These are phyloP conservation scores for Aegithalos caudatus DNA, from an alignment of 2,113 vertebrate species.

Conservation along the genomic window DNA sequence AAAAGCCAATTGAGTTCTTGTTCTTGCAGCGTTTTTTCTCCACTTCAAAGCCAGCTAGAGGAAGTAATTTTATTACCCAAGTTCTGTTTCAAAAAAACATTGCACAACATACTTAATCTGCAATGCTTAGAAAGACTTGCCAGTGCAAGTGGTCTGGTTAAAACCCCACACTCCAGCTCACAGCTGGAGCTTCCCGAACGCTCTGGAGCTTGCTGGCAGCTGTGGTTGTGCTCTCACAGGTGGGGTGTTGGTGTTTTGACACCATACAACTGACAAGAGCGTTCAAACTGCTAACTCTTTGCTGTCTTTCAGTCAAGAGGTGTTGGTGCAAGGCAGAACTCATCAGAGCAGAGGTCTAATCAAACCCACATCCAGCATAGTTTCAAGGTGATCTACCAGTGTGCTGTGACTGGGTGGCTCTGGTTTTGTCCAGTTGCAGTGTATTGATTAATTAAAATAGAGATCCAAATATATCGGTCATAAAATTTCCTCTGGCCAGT, in stretches of 20 bases:
- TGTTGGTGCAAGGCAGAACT: not conserved
- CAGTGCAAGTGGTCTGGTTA: not conserved
- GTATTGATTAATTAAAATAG: not conserved
- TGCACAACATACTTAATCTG: not conserved
- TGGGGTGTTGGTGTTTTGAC: not conserved
- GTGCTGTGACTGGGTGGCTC: not conserved
- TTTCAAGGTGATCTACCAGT: not conserved
- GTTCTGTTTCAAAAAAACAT: constrained; percentile 15
- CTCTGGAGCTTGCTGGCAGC: not conserved
- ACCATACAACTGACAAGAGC: rapidly evolving
- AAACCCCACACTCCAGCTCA: not conserved
- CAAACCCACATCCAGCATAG: rapidly evolving
- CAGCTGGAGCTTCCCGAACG: not conserved
- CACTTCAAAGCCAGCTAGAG: constrained; percentile 43
- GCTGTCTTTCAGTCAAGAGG: not conserved
- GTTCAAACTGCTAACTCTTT: not conserved
- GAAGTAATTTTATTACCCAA: constrained; percentile 44
- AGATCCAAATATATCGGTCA: not conserved
- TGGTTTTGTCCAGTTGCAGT: not conserved
- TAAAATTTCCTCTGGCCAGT: not conserved
- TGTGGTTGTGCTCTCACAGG: rapidly evolving
- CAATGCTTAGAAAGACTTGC: not conserved
- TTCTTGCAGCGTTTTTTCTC: constrained; percentile 28
- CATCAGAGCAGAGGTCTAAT: not conserved
- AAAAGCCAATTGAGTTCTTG: constrained; percentile 49